Conservation (phyloP, 2,888 invertebrate genomes). For the Drosophila colorata region DNA sequence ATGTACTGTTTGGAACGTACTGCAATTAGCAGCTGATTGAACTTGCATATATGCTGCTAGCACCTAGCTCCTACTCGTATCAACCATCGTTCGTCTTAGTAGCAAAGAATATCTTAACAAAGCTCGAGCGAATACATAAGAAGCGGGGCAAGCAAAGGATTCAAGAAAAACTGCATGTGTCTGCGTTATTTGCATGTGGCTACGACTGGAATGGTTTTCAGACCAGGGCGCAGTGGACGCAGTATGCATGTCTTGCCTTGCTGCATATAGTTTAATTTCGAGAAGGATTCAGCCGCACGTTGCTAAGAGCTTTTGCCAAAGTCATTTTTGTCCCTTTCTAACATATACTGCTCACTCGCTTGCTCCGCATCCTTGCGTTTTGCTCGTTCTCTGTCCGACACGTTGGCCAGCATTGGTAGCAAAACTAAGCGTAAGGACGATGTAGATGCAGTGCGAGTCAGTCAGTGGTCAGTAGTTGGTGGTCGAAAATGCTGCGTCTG, state of each 20-base stretch:
- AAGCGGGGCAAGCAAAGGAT: constrained; percentile 56
- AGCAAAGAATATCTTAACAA: constrained; percentile 80
- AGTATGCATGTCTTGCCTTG: constrained; percentile 69
- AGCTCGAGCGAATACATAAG: constrained; percentile 74
- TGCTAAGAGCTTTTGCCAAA: constrained; percentile 73
- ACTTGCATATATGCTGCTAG: constrained; percentile 66
- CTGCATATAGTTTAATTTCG: constrained; percentile 79
- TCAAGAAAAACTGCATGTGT: constrained; percentile 80
- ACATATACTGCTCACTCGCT: constrained; percentile 15
- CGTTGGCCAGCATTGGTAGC: constrained; percentile 44
- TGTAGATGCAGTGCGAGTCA: constrained; percentile 63
- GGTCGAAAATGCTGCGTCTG: constrained; percentile 80
- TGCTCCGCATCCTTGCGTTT: constrained; percentile 26
- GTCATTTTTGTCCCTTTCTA: constrained; percentile 43
- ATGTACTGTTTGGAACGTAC: constrained; percentile 55
- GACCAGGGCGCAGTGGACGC: constrained; percentile 35
- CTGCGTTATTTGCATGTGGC: constrained; percentile 80
- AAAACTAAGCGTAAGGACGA: constrained; percentile 53
- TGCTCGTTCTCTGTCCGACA: constrained; percentile 48
- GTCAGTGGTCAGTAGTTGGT: constrained; percentile 79
- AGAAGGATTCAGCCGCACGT: constrained; percentile 79
- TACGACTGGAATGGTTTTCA: constrained; percentile 68
- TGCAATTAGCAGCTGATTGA: constrained; percentile 79
- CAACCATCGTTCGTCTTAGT: constrained; percentile 69
- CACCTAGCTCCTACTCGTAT: constrained; percentile 52